phyloP scores from a whole-genome alignment of 1,140 invertebrate genomes.

The Cotesia glomerata region DNA sequence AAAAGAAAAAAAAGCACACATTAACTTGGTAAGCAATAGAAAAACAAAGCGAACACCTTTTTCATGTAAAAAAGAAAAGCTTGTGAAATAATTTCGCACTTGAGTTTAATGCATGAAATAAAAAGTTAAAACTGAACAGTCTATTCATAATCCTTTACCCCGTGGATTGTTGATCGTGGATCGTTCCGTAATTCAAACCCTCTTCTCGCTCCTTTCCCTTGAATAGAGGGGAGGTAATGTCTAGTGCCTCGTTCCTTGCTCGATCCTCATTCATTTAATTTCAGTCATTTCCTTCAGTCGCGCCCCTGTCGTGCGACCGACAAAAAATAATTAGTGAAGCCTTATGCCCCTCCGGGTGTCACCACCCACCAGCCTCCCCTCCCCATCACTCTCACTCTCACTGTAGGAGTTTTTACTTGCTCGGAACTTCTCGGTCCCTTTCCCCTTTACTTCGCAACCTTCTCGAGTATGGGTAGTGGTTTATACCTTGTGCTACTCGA shows the following conservation, averaged over 20 bases:
- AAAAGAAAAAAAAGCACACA: no score
- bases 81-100: constrained; percentile 45
- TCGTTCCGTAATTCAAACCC: constrained; percentile 2
- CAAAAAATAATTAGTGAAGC: constrained; percentile 64
- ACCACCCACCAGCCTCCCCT: no score
- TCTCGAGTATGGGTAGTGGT: neutral
- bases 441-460: neutral
- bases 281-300: constrained; percentile 53
- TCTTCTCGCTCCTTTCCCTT: neutral
- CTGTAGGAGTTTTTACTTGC: constrained; percentile 18
- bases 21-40: no score
- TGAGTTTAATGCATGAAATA: constrained; percentile 15
- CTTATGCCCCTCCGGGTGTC: constrained; percentile 51
- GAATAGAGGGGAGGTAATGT: no score
- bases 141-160: constrained; percentile 45
- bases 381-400: constrained; percentile 7
- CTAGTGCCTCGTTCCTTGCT: constrained; percentile 21
- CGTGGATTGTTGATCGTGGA: constrained; percentile 21
- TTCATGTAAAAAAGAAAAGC: neutral
- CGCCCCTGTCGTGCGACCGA: constrained; percentile 58
- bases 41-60: no score
- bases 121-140: constrained; percentile 45
- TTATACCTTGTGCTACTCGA: constrained; percentile 8
- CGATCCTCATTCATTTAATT: constrained; percentile 59
- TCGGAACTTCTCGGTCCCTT: constrained; percentile 4